Evolutionary conservation across 2,113 vertebrate species (phyloP).

Genomic region (Alectura lathami): DNA sequence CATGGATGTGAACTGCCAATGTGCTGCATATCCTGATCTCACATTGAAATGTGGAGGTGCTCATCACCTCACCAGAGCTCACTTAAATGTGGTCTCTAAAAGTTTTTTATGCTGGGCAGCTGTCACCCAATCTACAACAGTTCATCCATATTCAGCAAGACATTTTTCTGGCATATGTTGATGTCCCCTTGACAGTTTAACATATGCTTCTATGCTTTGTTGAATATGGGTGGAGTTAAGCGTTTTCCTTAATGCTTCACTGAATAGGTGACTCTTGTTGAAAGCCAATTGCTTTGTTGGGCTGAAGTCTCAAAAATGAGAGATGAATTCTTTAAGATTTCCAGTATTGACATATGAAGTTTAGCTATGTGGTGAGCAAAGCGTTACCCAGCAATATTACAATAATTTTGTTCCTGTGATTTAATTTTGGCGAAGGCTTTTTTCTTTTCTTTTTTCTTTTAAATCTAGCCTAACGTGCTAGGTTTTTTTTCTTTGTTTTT

Average conservation of each 20-base stretch:
- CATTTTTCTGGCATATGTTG: not conserved
- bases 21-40: not conserved
- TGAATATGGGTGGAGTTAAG: not conserved
- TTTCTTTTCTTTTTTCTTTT: too few relatives aligned
- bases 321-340: not conserved
- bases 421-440: not conserved
- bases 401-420: not conserved
- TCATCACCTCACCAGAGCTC: not conserved
- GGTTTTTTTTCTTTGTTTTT: too few relatives aligned
- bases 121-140: not conserved
- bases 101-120: not conserved
- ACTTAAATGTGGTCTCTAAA: rapidly evolving
- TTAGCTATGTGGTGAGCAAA: not conserved
- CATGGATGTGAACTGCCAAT: not conserved
- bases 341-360: not conserved
- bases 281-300: not conserved
- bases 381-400: not conserved
- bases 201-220: conserved; percentile 1
- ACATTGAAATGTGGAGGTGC: not conserved
- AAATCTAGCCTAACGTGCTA: too few relatives aligned
- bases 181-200: not conserved
- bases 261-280: not conserved
- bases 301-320: not conserved
- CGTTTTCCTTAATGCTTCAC: not conserved
- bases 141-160: not conserved